Percentiles rank a stretch among this genome's conserved stretches.
These are phyloP conservation scores for Hyposoter dolosus DNA, from an alignment of 2,888 invertebrate genomes.

Conservation along the genomic window DNA sequence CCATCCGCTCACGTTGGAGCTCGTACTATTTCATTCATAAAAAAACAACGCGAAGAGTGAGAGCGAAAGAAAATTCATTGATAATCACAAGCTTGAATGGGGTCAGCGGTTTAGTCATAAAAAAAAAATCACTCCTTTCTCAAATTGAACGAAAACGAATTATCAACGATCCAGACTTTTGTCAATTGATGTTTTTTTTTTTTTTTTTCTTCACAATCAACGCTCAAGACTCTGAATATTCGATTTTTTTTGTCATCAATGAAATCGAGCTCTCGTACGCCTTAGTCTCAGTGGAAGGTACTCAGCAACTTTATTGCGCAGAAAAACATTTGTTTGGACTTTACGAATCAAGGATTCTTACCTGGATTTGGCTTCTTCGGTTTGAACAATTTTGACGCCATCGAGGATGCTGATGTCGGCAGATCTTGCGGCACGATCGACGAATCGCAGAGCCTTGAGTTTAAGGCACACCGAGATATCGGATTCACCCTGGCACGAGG, in stretches of 20 bases:
- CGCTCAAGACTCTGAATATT: background rate
- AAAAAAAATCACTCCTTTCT: background rate
- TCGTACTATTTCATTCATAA: constrained; percentile 28
- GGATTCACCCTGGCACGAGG: constrained; percentile 88
- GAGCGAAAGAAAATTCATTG: constrained; percentile 23
- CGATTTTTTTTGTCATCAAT: background rate
- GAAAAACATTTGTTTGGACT: background rate
- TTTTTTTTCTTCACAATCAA: background rate
- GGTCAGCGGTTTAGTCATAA: background rate
- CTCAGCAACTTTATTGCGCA: background rate
- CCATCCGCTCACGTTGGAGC: background rate
- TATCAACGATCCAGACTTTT: background rate
- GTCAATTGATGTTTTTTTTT: background rate
- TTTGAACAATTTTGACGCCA: constrained; percentile 85
- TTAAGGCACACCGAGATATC: constrained; percentile 92
- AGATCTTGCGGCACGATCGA: constrained; percentile 90
- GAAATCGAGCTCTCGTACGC: background rate
- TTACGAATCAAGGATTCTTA: constrained; percentile 72
- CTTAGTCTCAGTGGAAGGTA: background rate
- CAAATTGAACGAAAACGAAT: constrained; percentile 48
- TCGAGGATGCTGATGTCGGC: constrained; percentile 85
- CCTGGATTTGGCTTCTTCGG: constrained; percentile 83
- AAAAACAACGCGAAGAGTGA: background rate
- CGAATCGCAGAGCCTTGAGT: constrained; percentile 90
- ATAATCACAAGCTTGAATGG: constrained; percentile 41